phyloP scores from a whole-genome alignment of 2,888 invertebrate species.

The Drosophila stalkeri region DNA sequence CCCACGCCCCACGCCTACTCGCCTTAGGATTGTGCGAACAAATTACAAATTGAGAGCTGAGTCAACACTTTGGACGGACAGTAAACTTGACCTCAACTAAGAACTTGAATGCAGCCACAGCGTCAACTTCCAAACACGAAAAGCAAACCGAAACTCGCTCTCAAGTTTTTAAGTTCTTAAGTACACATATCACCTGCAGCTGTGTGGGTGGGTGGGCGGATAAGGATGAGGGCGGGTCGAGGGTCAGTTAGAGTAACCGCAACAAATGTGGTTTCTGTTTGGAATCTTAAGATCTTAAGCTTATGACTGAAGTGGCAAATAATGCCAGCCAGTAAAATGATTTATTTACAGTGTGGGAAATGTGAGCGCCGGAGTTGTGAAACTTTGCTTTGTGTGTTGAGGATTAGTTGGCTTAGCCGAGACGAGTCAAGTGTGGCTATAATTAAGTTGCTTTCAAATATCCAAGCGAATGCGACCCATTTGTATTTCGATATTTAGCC shows the following conservation, averaged over 20 bases:
- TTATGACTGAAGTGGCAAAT: conserved; percentile 50
- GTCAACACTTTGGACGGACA: conserved; percentile 50
- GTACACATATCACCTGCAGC: conserved; percentile 66
- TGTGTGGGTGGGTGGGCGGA: neutral
- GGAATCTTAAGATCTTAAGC: conserved; percentile 54
- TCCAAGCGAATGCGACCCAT: neutral
- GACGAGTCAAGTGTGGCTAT: conserved; percentile 50
- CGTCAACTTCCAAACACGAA: conserved; percentile 45
- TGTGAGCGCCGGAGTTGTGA: neutral
- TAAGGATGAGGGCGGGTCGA: neutral
- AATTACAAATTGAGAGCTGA: conserved; percentile 70
- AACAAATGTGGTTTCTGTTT: conserved; percentile 63
- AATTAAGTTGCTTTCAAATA: conserved; percentile 36
- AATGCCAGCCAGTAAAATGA: conserved; percentile 56
- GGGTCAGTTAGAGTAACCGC: conserved; percentile 41
- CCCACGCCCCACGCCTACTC: conserved; percentile 16
- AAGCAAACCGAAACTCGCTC: conserved; percentile 60
- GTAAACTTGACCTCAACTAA: conserved; percentile 54
- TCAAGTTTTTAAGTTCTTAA: conserved; percentile 70
- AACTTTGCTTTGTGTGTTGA: conserved; percentile 7
- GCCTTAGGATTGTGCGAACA: conserved; percentile 17
- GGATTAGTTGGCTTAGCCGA: conserved; percentile 40
- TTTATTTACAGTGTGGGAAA: conserved; percentile 53
- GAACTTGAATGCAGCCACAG: conserved; percentile 66
- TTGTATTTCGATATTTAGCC: neutral